A percentile compares a stretch with the other conserved stretches of the same genome.
Conservation (phyloP, 2,797 vertebrate genomes). For the Dromococcyx pavoninus region DNA sequence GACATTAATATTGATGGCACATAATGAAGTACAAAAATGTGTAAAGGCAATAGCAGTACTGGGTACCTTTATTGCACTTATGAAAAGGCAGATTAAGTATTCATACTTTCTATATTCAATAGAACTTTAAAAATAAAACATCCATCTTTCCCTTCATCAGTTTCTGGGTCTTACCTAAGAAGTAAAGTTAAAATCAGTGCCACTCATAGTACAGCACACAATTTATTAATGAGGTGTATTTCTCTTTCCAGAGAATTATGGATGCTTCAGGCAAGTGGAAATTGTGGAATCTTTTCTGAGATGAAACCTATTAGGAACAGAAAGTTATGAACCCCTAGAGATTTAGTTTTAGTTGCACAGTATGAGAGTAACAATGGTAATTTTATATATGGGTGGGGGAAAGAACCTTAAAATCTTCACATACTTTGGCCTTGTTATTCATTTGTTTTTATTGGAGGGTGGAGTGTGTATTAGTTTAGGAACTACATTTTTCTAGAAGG, state of each 20-base stretch:
- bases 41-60: not conserved
- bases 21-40: conserved; percentile 4
- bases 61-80: not conserved
- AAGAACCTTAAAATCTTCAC: not conserved
- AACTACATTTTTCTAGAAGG: not conserved
- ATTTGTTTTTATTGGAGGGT: not conserved
- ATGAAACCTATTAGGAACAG: not conserved
- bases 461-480: not conserved
- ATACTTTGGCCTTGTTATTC: not conserved
- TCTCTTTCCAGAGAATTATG: not conserved
- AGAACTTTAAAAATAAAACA: not conserved
- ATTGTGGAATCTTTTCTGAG: not conserved
- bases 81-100: not conserved
- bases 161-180: not conserved
- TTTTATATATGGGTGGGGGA: not conserved
- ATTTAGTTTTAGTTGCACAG: not conserved
- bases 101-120: not conserved
- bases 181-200: not conserved
- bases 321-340: not conserved
- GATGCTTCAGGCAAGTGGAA: not conserved
- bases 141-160: not conserved
- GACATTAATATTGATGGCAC: conserved; percentile 27
- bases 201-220: rapidly evolving
- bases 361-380: not conserved
- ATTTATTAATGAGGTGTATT: not conserved